Evolutionary conservation across 2,113 vertebrate genomes (phyloP), one percentile per base, ranked within the genome.

Genomic region (Coturnix japonica): DNA sequence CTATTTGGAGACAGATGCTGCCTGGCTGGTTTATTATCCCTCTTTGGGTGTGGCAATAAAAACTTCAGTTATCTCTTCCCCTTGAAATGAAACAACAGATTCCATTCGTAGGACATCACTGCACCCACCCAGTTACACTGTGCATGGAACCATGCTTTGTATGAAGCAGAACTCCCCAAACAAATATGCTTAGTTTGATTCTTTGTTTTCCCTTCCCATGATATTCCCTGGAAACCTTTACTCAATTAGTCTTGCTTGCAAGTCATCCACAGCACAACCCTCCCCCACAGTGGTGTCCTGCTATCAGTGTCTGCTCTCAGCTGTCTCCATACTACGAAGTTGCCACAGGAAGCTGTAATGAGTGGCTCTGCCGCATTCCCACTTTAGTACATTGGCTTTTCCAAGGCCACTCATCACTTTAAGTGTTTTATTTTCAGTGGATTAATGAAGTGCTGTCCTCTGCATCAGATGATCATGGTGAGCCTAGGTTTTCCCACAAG

Each of bases 31-130:
- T 41, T 49, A 22, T 39, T 82, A 76, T 79, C 90, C 37, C 46
- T 64, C 70, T 22, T 28, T 14, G 95, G 92, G 87, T 85, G 86
- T 49, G 83, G 85, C 74, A 84, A 30, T n/a, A 43, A 90, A 72
- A 90, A 35, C 41, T 16, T 5, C 74, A 13, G 28, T 69, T 89
- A 69, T 90, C 91, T 88, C 84, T 87, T 78, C 71, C 33, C 41
- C 71, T 82, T 1, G 20, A 70, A 70, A 35, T 43, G 6, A 17
- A 75, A 31, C 57, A 54, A 39, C 72, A 60, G 89, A 94, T 95
- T 95, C 94, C 95, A 85, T 92, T 92, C 6, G 2, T 8, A 81
- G 89, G 56, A 87, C 91, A 91, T 92, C 94, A 92, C 46, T 5
- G 71, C 37, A 63, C 16, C 91, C 92, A 76, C 75, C 91, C 85